Percentiles rank a stretch among this genome's conserved stretches.
Conservation (phyloP, 1,140 invertebrate genomes). For the Tenebrio molitor region DNA sequence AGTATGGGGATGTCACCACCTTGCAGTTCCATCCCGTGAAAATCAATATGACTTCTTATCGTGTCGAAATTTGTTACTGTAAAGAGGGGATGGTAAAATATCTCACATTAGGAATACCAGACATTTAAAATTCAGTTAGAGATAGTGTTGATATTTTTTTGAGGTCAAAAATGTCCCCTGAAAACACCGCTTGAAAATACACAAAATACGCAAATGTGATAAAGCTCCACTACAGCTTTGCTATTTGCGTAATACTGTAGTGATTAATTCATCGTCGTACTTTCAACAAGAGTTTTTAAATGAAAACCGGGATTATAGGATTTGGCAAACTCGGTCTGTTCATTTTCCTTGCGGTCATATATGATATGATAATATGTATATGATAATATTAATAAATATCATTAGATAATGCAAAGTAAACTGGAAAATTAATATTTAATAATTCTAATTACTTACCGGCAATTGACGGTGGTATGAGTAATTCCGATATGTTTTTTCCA, state of each 20-base stretch:
- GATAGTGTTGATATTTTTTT: too few relatives aligned
- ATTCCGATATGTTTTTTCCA: slow-evolving; percentile 69
- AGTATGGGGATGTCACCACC: slow-evolving; percentile 38
- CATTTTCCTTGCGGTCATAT: slow-evolving; percentile 10
- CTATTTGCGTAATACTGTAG: slow-evolving; percentile 41
- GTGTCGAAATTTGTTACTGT: not conserved
- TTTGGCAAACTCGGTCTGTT: slow-evolving; percentile 8
- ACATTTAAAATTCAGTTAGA: slow-evolving; percentile 3
- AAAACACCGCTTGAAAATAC: too few relatives aligned
- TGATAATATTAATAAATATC: not conserved
- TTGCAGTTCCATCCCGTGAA: not conserved
- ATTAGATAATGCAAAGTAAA: too few relatives aligned
- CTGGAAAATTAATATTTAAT: too few relatives aligned
- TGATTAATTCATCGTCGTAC: slow-evolving; percentile 36
- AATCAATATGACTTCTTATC: not conserved
- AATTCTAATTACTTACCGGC: slow-evolving; percentile 69
- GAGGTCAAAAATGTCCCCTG: too few relatives aligned
- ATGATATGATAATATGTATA: slow-evolving; percentile 1
- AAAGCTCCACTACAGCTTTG: too few relatives aligned
- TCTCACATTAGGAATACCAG: too few relatives aligned
- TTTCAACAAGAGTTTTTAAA: slow-evolving; percentile 35
- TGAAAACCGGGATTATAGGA: slow-evolving; percentile 41
- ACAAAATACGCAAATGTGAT: too few relatives aligned
- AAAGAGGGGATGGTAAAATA: slow-evolving; percentile 12
- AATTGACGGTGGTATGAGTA: slow-evolving; percentile 86